Evolutionary conservation across 2,113 vertebrate genomes (phyloP).

Genomic region (Xiphophorus hellerii): DNA sequence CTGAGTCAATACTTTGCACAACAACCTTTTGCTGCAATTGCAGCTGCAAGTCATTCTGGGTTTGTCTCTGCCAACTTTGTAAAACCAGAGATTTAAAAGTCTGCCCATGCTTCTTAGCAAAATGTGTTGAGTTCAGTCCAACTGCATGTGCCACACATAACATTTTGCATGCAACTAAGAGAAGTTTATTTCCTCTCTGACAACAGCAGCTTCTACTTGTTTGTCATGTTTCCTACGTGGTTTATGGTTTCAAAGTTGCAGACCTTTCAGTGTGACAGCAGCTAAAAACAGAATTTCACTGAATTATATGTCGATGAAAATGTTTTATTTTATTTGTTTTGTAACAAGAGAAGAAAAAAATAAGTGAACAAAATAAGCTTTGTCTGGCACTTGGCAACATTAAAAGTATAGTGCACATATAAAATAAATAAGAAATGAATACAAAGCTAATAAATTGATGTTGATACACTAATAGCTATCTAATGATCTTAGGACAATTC

Average conservation of each 20-base stretch:
- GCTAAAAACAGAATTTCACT: too few relatives aligned
- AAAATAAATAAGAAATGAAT: too few relatives aligned
- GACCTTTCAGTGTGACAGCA: too few relatives aligned
- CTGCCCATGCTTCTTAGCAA: too few relatives aligned
- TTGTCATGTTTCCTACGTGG: too few relatives aligned
- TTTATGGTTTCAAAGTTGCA: too few relatives aligned
- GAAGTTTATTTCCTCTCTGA: too few relatives aligned
- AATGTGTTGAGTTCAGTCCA: too few relatives aligned
- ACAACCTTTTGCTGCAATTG: not conserved
- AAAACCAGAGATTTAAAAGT: not conserved
- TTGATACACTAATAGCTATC: not conserved
- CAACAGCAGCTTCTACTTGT: too few relatives aligned
- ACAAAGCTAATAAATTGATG: not conserved
- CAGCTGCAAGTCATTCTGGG: not conserved
- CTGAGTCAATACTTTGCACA: not conserved
- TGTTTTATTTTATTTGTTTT: not conserved
- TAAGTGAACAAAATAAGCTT: not conserved
- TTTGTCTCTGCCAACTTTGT: not conserved
- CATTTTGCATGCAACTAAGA: too few relatives aligned
- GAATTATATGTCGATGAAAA: not conserved
- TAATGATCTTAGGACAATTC: not conserved
- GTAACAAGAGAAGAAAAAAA: not conserved
- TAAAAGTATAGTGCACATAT: not conserved
- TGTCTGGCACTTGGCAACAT: not conserved
- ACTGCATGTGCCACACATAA: too few relatives aligned